Base-by-base conservation (phyloP, 2,888 invertebrate genomes). In the Agriotes lineatus region DNA sequence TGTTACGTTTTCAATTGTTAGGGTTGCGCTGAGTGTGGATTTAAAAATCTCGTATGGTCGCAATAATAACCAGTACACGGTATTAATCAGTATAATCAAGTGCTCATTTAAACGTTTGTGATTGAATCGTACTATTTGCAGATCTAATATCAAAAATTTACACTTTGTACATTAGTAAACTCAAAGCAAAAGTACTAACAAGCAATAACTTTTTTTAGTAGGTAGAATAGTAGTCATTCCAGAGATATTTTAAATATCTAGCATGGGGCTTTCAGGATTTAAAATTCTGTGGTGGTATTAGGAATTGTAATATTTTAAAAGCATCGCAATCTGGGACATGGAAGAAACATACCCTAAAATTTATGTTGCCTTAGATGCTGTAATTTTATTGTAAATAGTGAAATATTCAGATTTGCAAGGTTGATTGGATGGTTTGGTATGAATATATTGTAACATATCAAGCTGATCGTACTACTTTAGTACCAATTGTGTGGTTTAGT, bases 121-220 rank as follows among this genome's bases (percentile, higher is more conserved):
- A 52, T 52, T 14, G 52, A 35, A 33, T 52, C 52, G 52, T 52
- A 52, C 52, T 52, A 52, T 52, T 52, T 52, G 33, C 10, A 48
- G 12, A 16, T 48, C 20, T 9, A 9, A 45, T 45, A 2, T 45
- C 7, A 39, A 39, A 39, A 39, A n/a, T 39, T 39, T 39, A 39
- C 35, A 35, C 35, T 10, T 9, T 35, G 35, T 5, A 35, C n/a
- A 35, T 35, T 2, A 35, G 35, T 48, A 22, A 4, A 9, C 22
- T 12, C 1, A 1, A 19, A 22, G n/a, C 16, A 12, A 48, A 48
- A n/a, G 10, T 22, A 12, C 3, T 48, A 22, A 22, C 20, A 10
- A 48, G 48, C 48, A 48, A 48, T 48, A 48, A 48, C 14, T 18
- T 16, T 44, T 44, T 44, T 18, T 9, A 16, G n/a, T 22, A 22